Evolutionary conservation across 2,888 invertebrate genomes (phyloP).

Genomic region (Scaptomyza flava): DNA sequence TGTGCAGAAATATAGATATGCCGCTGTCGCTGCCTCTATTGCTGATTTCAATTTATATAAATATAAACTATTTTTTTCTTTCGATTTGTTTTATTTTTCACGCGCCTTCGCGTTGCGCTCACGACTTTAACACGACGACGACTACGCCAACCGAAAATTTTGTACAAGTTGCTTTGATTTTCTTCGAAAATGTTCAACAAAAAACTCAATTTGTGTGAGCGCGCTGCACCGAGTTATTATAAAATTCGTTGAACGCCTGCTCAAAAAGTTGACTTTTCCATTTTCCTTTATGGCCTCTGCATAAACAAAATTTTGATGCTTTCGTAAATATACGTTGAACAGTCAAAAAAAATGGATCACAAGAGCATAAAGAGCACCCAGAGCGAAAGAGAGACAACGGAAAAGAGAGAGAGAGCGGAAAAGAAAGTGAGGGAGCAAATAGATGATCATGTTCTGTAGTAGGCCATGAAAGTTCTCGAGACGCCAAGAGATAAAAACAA

Average conservation of each 20-base stretch:
- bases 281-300: constrained; percentile 41
- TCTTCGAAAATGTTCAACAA: constrained; percentile 48
- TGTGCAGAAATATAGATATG: constrained; percentile 60
- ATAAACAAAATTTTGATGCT: constrained; percentile 72
- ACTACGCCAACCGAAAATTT: constrained; percentile 66
- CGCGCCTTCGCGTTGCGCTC: constrained; percentile 81
- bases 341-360: constrained; percentile 21
- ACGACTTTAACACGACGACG: constrained; percentile 81
- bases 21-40: constrained; percentile 33
- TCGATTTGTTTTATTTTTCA: constrained; percentile 47
- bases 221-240: constrained; percentile 52
- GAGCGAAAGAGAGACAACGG: constrained; percentile 6
- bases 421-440: background rate
- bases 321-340: constrained; percentile 70
- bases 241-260: constrained; percentile 65
- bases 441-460: constrained; percentile 44
- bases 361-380: constrained; percentile 33
- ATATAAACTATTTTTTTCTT: constrained; percentile 26
- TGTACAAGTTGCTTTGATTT: constrained; percentile 70
- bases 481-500: constrained; percentile 35
- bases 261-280: constrained; percentile 52
- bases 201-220: constrained; percentile 70
- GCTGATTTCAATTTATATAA: constrained; percentile 42
- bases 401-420: background rate
- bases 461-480: constrained; percentile 57